Conservation (phyloP, 2,113 vertebrate species). For the Uropsilus gracilis region DNA sequence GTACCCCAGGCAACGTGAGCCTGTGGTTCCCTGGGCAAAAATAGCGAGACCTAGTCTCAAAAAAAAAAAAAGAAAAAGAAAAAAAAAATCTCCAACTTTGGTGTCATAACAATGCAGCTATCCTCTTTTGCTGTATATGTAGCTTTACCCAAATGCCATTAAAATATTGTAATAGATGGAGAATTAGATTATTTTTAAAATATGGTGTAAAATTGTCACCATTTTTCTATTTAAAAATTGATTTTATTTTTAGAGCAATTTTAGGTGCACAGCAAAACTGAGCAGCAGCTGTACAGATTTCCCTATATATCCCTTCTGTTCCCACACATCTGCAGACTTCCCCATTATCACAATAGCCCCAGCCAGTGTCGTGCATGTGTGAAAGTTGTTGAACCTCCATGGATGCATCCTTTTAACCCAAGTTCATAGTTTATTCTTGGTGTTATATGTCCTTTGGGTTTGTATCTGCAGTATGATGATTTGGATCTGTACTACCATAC, state of each 20-base stretch:
- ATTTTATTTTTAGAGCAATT: background rate
- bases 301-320: background rate
- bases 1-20: too few relatives aligned
- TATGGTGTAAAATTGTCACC: background rate
- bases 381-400: background rate
- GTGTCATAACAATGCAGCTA: background rate
- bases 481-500: background rate
- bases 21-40: too few relatives aligned
- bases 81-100: background rate
- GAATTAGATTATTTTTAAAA: background rate
- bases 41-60: too few relatives aligned
- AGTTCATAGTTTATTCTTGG: background rate
- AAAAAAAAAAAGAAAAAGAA: too few relatives aligned
- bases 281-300: background rate
- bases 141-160: background rate
- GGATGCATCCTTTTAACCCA: background rate
- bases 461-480: background rate
- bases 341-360: background rate
- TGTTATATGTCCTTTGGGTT: background rate
- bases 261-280: background rate
- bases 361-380: background rate
- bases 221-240: background rate
- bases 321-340: background rate
- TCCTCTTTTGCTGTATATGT: background rate
- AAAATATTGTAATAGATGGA: too few relatives aligned